Percentiles rank a stretch among this genome's conserved stretches.
These are phyloP conservation scores for Andrena marginata DNA, from an alignment of 2,888 invertebrate species.

Conservation along the genomic window DNA sequence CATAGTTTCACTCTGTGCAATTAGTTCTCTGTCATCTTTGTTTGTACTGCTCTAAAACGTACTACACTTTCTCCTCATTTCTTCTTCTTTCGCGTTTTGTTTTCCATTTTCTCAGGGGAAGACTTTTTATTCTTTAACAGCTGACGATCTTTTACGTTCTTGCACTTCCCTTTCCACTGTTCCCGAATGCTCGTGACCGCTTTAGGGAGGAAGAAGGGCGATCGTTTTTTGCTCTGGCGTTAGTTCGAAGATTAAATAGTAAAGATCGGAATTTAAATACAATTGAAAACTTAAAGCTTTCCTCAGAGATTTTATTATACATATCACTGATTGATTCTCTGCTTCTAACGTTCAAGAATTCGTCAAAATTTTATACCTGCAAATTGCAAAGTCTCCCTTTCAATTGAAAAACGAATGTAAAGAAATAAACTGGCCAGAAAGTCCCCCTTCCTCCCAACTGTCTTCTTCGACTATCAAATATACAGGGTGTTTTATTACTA, in stretches of 20 bases:
- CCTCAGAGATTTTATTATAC: background rate
- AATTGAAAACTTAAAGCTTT: background rate
- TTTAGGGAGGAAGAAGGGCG: background rate
- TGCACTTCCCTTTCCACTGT: slow-evolving; percentile 35
- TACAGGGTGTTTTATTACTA: background rate
- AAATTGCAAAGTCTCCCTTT: no score
- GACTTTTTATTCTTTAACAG: slow-evolving; percentile 54
- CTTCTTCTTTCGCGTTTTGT: background rate
- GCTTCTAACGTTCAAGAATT: background rate
- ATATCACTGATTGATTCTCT: background rate
- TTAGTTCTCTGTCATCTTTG: slow-evolving; percentile 25
- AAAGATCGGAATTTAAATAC: background rate
- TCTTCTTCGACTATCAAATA: slow-evolving; percentile 12
- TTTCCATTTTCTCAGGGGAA: slow-evolving; percentile 52
- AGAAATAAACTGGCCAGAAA: no score
- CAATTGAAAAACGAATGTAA: no score
- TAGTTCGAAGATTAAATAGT: background rate
- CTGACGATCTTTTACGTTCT: slow-evolving; percentile 36
- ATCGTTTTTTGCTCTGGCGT: no score
- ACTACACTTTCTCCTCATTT: slow-evolving; percentile 35
- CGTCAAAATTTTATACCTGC: background rate
- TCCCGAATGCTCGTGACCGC: slow-evolving; percentile 7
- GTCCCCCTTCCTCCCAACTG: background rate
- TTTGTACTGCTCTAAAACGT: slow-evolving; percentile 64
- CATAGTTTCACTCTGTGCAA: slow-evolving; percentile 41